Evolutionary conservation across 2,113 vertebrate species (phyloP), one percentile per base, ranked within the genome.

Genomic region (Phodopus roborovskii): DNA sequence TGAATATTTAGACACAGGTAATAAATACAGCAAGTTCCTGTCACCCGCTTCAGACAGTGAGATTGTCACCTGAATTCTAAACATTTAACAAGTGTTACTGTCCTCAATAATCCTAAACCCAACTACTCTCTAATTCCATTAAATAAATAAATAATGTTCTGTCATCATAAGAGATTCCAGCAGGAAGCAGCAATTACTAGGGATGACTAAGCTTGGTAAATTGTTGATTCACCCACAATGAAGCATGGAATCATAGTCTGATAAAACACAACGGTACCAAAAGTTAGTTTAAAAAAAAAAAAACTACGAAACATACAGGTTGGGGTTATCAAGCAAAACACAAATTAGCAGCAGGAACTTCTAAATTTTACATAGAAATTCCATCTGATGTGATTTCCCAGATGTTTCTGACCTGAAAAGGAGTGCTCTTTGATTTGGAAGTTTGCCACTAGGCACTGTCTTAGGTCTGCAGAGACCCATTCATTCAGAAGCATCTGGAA

Each of bases 351-450:
- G 15, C 10, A 15, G 5, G 11, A 48, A 22, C 56, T 68, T 89
- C 70, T 28, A 50, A 48, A 85, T 73, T 79, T 48, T 60, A 71
- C 30, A 87, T 36, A 66, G 17, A 75, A 28, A 64, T 86, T 82
- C 74, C 92, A 71, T 48, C 15, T 62, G 20, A 64, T 58, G 87
- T 84, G 19, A 56, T 50, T 58, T 82, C 93, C 36, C 26, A 62
- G 53, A 53, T 42, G 20, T 86, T 90, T 36, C 93, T 66, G 97
- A 97, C 93, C 84, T 97, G 92, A 97, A 94, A 96, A 79, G 95
- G 95, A 97, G 97, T 4, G 74, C 26, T 79, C 75, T 97, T 97
- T 93, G 95, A 66, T 78, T 97, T 93, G 94, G 94, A 98, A 92
- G 77, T 13, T 50, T n/a, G 30, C 39, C 95, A 79, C 20, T 97